These are phyloP conservation scores for Channallabes apus DNA, from an alignment of 2,797 vertebrate genomes.

Conservation along the genomic window DNA sequence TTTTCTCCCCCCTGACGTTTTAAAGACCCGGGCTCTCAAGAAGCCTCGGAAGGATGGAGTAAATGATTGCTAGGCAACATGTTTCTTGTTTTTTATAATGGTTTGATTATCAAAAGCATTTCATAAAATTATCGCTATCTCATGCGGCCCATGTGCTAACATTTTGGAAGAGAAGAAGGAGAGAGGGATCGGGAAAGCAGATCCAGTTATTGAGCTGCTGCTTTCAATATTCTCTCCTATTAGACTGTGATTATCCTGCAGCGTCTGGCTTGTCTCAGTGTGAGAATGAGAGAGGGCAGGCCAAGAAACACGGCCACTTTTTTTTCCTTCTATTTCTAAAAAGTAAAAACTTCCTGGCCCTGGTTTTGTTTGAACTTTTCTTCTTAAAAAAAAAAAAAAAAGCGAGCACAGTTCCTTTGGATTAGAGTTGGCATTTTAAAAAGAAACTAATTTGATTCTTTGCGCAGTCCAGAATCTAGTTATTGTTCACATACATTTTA, in stretches of 20 bases:
- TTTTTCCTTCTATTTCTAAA: conserved; percentile 12
- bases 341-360: conserved; percentile 77
- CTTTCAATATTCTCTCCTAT: conserved; percentile 80
- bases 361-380: conserved; percentile 53
- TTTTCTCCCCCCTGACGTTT: conserved; percentile 6
- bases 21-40: not conserved
- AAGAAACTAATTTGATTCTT: not conserved
- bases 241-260: conserved; percentile 77
- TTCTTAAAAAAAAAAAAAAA: not conserved
- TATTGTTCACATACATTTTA: not conserved
- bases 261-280: conserved; percentile 78
- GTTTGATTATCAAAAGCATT: conserved; percentile 67
- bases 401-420: not conserved
- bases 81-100: conserved; percentile 58
- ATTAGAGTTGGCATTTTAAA: not conserved
- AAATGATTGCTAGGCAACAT: conserved; percentile 43
- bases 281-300: conserved; percentile 68
- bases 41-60: conserved; percentile 62
- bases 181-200: conserved; percentile 59
- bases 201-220: conserved; percentile 70
- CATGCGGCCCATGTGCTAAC: conserved; percentile 70
- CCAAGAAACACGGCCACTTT: conserved; percentile 64
- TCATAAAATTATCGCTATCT: conserved; percentile 67
- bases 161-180: conserved; percentile 63
- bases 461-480: not conserved